Evolutionary conservation across 2,888 invertebrate species (phyloP).

Genomic region (Polymixis flavicincta): DNA sequence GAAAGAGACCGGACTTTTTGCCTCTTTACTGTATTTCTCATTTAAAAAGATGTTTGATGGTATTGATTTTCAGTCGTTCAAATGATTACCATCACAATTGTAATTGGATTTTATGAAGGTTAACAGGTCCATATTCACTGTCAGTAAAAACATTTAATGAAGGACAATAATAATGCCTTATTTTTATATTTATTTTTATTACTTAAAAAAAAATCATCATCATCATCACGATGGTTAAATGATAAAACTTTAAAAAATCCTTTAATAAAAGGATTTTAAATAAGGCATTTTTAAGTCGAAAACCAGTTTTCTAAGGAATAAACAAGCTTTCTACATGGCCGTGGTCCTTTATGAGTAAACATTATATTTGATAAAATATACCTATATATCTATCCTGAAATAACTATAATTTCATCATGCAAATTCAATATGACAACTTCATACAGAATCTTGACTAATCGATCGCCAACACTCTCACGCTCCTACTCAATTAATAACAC

Average conservation of each 20-base stretch:
- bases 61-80: constrained; percentile 19
- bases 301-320: background rate
- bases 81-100: background rate
- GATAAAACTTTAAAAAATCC: no score
- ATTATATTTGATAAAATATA: background rate
- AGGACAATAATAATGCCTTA: no score
- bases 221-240: no score
- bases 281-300: no score
- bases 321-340: no score
- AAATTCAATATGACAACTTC: background rate
- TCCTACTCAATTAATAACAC: constrained; percentile 59
- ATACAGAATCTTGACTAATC: background rate
- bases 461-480: constrained; percentile 40
- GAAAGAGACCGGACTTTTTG: constrained; percentile 72
- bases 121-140: no score
- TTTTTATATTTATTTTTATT: no score
- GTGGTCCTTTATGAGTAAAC: background rate
- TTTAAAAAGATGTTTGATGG: constrained; percentile 56
- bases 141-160: background rate
- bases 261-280: no score
- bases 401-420: background rate
- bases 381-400: background rate
- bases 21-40: constrained; percentile 65
- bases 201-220: no score
- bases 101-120: background rate